Conservation (phyloP, 1,140 invertebrate species). For the Cecropterus lyciades region DNA sequence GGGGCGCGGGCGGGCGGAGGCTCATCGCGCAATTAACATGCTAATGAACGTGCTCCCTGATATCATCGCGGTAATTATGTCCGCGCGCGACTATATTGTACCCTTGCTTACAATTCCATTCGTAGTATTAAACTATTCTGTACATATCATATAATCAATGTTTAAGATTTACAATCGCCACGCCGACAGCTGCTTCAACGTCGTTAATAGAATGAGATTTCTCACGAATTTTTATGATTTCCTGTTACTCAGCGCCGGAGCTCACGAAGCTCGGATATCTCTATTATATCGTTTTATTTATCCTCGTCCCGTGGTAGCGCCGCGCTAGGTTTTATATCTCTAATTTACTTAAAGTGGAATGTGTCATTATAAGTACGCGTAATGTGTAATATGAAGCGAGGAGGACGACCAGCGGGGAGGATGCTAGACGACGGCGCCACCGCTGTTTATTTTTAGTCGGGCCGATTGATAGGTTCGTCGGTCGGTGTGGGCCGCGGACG, state of each 20-base stretch:
- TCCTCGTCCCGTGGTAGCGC: conserved; percentile 57
- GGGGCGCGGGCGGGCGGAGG: conserved; percentile 49
- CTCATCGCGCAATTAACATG: conserved; percentile 79
- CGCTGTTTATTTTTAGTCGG: conserved; percentile 71
- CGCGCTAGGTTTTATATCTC: conserved; percentile 58
- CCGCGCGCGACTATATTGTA: conserved; percentile 72
- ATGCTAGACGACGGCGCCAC: conserved; percentile 56
- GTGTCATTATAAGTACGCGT: conserved; percentile 58
- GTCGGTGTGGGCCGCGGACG: conserved; percentile 61
- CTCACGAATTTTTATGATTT: conserved; percentile 80
- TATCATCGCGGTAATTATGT: conserved; percentile 81
- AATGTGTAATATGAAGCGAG: conserved; percentile 51
- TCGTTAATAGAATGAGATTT: conserved; percentile 60
- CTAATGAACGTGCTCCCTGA: conserved; percentile 76
- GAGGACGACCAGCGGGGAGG: conserved; percentile 38
- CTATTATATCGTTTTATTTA: conserved; percentile 69
- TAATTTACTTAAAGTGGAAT: conserved; percentile 61
- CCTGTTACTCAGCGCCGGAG: conserved; percentile 66
- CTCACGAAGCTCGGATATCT: conserved; percentile 69
- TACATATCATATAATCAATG: conserved; percentile 56
- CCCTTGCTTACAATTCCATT: conserved; percentile 64
- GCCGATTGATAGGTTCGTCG: conserved; percentile 72
- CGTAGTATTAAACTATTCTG: conserved; percentile 54
- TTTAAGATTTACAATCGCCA: conserved; percentile 42
- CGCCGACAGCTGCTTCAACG: conserved; percentile 54